Base-by-base conservation (phyloP, 2,797 vertebrate species). In the Neoniphon sammara region DNA sequence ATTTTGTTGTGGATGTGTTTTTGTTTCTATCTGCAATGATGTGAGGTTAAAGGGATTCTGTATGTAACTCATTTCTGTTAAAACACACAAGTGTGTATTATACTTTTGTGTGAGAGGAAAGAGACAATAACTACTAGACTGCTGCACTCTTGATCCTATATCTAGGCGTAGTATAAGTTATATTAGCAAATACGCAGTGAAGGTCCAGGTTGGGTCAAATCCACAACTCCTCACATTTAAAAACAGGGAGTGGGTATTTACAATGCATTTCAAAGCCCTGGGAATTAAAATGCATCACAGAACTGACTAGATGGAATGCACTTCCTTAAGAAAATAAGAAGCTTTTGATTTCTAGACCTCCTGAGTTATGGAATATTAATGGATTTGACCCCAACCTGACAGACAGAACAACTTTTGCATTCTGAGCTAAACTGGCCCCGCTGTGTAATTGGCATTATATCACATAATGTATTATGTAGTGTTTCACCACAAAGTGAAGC, bases 31-130 rank as follows among this genome's bases (percentile, higher is more conserved):
- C 50, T 55, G 49, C 23, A 20, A 27, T 14, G 53, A n/a, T 21
- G 36, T 58, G 55, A 49, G 53, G 23, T 60, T n/a, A 50, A 52
- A 70, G 44, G 66, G 73, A 58, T 50, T 50, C n/a, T 62, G 27
- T 61, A n/a, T 27, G 5, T 46, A 1, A 15, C 20, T 23, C n/a
- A 20, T 50, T 58, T 5, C 7, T 5, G 18, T 9, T n/a, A 50
- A 53, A 53, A 53, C 50, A 53, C 36, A 36, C 36, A 53, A 53
- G n/a, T 23, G 50, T 53, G 20, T 20, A 21, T 53, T 53, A 20
- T 21, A 53, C 20, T 12, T 53, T 55, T 55, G 23, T 25, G 23
- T 17, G 25, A 25, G 50, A 18, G 21, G 5, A 42, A 54, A 42
- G 44, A 67, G 53, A 17, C 20, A 53, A 6, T 49, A 14, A 55